Evolutionary conservation across 2,113 vertebrate genomes (phyloP).

Genomic region (Cairina moschata): DNA sequence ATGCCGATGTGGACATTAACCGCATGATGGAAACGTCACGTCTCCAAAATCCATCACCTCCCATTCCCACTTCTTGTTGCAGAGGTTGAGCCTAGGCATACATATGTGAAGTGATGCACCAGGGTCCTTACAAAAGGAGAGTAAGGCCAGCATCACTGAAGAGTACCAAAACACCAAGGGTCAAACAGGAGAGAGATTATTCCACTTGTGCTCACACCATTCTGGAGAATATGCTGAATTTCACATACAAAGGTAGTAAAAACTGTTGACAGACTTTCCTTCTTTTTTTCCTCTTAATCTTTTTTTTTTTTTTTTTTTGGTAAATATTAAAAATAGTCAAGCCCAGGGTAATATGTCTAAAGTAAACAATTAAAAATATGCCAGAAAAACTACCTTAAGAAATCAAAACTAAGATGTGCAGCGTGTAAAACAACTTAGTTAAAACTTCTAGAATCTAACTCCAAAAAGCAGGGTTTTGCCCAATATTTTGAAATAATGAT

Average conservation of each 20-base stretch:
- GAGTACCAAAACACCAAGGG: background rate
- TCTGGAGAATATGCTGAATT: background rate
- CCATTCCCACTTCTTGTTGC: background rate
- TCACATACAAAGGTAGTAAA: background rate
- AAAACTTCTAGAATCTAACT: background rate
- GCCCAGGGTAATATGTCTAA: background rate
- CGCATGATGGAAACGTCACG: background rate
- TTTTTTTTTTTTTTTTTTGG: no score
- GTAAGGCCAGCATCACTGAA: rapidly evolving
- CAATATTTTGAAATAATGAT: background rate
- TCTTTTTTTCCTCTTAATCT: background rate
- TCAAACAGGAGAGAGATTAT: background rate
- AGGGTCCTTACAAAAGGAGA: background rate
- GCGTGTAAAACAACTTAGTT: background rate
- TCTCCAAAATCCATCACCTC: background rate
- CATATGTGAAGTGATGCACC: background rate
- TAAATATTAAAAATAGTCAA: no score
- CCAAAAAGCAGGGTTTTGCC: background rate
- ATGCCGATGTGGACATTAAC: background rate
- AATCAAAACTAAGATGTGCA: background rate
- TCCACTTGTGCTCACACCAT: background rate
- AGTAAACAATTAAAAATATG: background rate
- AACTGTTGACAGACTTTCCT: background rate
- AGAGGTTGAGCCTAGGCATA: background rate
- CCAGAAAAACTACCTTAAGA: background rate